Evolutionary conservation across 2,797 vertebrate genomes (phyloP).

Genomic region (Gastrophryne carolinensis): DNA sequence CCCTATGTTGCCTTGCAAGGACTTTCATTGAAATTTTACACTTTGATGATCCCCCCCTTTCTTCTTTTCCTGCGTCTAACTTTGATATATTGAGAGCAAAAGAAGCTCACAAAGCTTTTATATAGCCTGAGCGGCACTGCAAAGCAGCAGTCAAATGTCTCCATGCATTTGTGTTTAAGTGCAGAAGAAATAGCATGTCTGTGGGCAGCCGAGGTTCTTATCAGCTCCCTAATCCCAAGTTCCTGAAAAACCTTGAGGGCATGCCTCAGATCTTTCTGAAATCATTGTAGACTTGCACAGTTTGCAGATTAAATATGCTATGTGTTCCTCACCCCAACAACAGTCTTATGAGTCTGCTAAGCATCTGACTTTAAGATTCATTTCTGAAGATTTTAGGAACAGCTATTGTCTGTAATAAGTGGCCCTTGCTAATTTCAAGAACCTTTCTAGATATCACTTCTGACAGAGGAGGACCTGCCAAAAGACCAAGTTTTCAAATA

Average conservation of each 20-base stretch:
- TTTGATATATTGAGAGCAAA: constrained; percentile 99
- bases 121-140: constrained; percentile 83
- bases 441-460: constrained; percentile 64
- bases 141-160: constrained; percentile 92
- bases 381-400: constrained; percentile 86
- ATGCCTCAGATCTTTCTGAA: constrained; percentile 96
- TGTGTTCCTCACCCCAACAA: constrained; percentile 88
- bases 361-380: constrained; percentile 84
- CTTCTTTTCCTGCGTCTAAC: constrained; percentile 66
- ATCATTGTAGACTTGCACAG: constrained; percentile 84
- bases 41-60: constrained; percentile 84
- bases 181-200: constrained; percentile 89
- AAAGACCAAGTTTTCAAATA: constrained; percentile 59
- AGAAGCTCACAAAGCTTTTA: constrained; percentile 79
- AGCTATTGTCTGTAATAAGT: constrained; percentile 77
- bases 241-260: constrained; percentile 99
- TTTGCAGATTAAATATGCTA: constrained; percentile 97
- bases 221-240: constrained; percentile 96
- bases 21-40: constrained; percentile 89
- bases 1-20: constrained; percentile 72
- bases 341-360: constrained; percentile 79
- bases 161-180: constrained; percentile 91
- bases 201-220: constrained; percentile 84
- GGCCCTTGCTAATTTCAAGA: constrained; percentile 71
- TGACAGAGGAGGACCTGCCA: constrained; percentile 60